These are phyloP conservation scores for Pocillopora damicornis DNA, from an alignment of 64 coral and sea anemone species.

Conservation along the genomic window DNA sequence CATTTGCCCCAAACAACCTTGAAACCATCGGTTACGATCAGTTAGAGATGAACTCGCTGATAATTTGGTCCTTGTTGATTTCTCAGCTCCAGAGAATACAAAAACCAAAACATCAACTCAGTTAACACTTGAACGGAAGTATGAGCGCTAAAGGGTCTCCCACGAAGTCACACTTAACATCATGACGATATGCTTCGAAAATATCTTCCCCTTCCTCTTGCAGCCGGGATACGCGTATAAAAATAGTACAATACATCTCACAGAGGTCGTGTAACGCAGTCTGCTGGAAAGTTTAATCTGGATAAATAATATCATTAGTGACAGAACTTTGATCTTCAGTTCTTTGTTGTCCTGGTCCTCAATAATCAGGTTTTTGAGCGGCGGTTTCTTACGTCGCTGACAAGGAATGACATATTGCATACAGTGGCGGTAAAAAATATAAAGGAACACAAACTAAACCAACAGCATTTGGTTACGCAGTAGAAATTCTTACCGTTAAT, in stretches of 20 bases:
- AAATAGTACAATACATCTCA: neutral
- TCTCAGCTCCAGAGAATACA: neutral
- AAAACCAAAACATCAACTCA: neutral
- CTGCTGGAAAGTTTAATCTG: slow-evolving; percentile 23
- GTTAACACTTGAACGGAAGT: neutral
- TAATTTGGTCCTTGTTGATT: neutral
- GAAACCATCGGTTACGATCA: neutral
- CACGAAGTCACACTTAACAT: neutral
- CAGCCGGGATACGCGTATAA: neutral
- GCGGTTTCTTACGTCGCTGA: no score
- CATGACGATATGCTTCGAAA: neutral
- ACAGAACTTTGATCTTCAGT: neutral
- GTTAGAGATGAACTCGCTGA: neutral
- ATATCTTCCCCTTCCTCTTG: neutral
- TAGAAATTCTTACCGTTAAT: no score
- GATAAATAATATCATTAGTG: slow-evolving; percentile 15
- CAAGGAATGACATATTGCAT: no score
- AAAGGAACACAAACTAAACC: neutral
- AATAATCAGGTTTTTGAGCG: no score
- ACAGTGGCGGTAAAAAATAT: no score
- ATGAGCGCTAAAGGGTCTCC: neutral
- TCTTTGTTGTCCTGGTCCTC: neutral
- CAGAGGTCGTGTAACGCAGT: neutral
- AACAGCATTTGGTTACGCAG: neutral
- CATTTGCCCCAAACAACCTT: neutral